Conservation (phyloP, 2,113 vertebrate genomes). For the Hydrolagus affinis region DNA sequence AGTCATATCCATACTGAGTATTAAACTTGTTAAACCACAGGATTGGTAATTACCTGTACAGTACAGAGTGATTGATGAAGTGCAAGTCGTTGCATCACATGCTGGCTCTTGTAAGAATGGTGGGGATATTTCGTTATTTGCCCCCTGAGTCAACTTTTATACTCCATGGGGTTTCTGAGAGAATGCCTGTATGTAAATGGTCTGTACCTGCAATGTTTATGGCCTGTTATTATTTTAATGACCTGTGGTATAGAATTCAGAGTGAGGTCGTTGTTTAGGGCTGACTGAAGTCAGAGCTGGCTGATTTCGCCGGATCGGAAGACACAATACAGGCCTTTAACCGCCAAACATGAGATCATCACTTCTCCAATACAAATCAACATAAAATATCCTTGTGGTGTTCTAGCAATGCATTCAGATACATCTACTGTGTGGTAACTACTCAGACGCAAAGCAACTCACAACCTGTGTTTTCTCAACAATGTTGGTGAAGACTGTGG, state of each 20-base stretch:
- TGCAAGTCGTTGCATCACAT: not conserved
- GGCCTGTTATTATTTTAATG: slow-evolving; percentile 11
- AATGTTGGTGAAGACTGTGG: not conserved
- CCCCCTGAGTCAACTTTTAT: slow-evolving; percentile 17
- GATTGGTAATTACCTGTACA: not conserved
- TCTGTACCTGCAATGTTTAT: slow-evolving; percentile 8
- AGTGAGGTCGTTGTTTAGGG: not conserved
- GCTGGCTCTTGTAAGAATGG: not conserved
- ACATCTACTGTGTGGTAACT: too few species aligned
- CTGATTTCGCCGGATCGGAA: not conserved
- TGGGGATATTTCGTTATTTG: not conserved
- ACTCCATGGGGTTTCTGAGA: not conserved
- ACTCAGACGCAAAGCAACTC: too few species aligned
- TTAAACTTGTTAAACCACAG: not conserved
- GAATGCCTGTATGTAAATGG: not conserved
- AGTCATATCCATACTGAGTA: not conserved
- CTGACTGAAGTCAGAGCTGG: not conserved
- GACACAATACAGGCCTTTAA: not conserved
- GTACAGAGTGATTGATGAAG: slow-evolving; percentile 10
- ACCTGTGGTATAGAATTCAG: not conserved
- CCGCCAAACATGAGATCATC: too few species aligned
- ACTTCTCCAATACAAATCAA: too few species aligned
- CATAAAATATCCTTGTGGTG: not conserved
- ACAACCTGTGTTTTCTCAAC: not conserved
- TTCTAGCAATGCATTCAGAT: not conserved